Conservation (phyloP, 2,797 vertebrate species). For the Galagoides demidoff region DNA sequence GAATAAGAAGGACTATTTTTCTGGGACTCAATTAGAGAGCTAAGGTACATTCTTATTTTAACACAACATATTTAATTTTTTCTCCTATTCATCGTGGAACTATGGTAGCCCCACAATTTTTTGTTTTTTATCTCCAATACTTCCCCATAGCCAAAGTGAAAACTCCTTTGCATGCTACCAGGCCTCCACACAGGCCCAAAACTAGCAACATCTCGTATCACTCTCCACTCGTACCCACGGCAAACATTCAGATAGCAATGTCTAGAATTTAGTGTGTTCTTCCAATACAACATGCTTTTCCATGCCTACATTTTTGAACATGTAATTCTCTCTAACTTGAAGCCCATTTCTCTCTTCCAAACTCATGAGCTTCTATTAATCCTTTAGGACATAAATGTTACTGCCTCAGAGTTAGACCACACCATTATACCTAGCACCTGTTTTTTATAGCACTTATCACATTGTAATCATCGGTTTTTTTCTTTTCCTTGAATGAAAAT, state of each 20-base stretch:
- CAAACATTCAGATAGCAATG: not conserved
- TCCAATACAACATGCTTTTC: not conserved
- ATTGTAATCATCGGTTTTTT: slow-evolving; percentile 40
- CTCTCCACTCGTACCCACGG: not conserved
- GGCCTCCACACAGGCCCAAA: not conserved
- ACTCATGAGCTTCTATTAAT: not conserved
- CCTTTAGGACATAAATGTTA: not conserved
- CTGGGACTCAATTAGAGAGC: not conserved
- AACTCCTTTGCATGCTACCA: not conserved
- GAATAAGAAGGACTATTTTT: not conserved
- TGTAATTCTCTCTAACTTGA: slow-evolving; percentile 6
- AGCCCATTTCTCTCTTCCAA: slow-evolving; percentile 24
- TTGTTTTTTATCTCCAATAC: not conserved
- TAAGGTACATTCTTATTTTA: not conserved
- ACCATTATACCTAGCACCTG: not conserved
- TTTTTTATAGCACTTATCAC: slow-evolving; percentile 81
- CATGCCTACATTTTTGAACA: not conserved
- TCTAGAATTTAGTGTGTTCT: not conserved
- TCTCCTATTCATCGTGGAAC: not conserved
- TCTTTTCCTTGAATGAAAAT: slow-evolving; percentile 1
- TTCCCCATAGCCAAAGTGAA: slow-evolving; percentile 40
- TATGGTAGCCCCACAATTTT: not conserved
- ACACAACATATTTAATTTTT: not conserved
- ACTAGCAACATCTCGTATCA: not conserved
- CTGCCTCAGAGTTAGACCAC: slow-evolving; percentile 22